A percentile compares a stretch with the other conserved stretches of the same genome.
Conservation (phyloP, 2,113 vertebrate genomes). For the Bothrops jararaca region DNA sequence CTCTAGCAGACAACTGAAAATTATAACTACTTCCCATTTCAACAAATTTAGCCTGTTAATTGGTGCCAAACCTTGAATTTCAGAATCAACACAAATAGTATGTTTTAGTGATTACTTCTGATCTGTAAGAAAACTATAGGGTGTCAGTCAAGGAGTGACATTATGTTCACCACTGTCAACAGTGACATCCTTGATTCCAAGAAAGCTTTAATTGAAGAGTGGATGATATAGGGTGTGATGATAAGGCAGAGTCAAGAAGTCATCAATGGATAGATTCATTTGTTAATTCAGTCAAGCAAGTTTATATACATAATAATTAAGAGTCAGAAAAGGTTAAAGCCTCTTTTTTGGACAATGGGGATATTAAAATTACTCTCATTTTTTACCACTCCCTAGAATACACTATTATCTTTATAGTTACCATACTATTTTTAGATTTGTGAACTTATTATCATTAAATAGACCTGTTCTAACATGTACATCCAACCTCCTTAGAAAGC, state of each 20-base stretch:
- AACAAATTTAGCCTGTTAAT: constrained; percentile 23
- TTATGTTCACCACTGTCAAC: constrained; percentile 32
- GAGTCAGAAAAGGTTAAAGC: background rate
- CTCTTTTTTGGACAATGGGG: background rate
- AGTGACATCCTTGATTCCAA: constrained; percentile 5
- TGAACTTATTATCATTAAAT: background rate
- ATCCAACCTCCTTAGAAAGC: background rate
- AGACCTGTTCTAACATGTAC: background rate
- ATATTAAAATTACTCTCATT: constrained; percentile 17
- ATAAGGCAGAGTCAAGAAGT: background rate
- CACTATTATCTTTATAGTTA: background rate
- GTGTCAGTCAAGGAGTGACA: constrained; percentile 45
- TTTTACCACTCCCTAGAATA: constrained; percentile 4
- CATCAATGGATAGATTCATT: background rate
- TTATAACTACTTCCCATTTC: constrained; percentile 13
- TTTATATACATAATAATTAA: constrained; percentile 19
- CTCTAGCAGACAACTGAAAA: constrained; percentile 5
- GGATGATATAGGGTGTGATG: constrained; percentile 4
- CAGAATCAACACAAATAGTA: constrained; percentile 30
- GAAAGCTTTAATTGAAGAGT: constrained; percentile 44
- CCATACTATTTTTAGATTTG: background rate
- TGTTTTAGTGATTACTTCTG: constrained; percentile 26
- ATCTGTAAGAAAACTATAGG: constrained; percentile 51
- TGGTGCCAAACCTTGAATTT: constrained; percentile 17
- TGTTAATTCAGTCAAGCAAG: constrained; percentile 3